Evolutionary conservation across 2,797 vertebrate species (phyloP), one percentile per base, ranked within the genome.

Genomic region (Adelosebastes latens): DNA sequence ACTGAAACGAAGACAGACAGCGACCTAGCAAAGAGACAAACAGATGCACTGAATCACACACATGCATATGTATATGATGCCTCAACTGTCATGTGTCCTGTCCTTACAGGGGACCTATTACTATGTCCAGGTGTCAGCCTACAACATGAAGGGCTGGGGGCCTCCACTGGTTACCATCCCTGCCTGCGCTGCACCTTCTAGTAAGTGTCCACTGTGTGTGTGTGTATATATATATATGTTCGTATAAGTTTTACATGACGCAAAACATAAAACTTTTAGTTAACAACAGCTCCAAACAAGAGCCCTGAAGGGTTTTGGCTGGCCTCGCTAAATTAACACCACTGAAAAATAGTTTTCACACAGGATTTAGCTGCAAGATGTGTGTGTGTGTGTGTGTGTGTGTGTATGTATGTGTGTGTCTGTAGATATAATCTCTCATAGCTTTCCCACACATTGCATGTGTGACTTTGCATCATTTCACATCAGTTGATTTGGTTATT

Each of bases 81-180:
- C 20, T n/a, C 72, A 60, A 77, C 22, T 80, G 53, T 87, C 56
- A 18, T 73, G 13, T 86, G 60, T 88, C 52, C 59, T 86, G 72
- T 87, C 64, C 56, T 92, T 62, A 2, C 93, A 98, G 97, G 97
- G 97, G 68, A 93, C 92, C 0, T 86, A 93, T 14, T 97, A 97
- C 92, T 97, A 97, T 1, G 88, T 97, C 81, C 97, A 95, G 59
- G 97, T 98, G 74, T 96, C 96, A 1, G 97, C 97, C 55, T 98
- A 97, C 93, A 98, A 98, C 91, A 98, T 98, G 97, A 98, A 98
- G 88, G 97, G 97, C 24, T 98, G 97, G 97, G 97, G 97, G 10
- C 92, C 95, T 39, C 88, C 96, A 0, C 94, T 95, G 24, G 75
- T 91, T 52, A 97, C 97, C 1, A 76, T 91, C 42, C 97, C 97